Base-by-base conservation (phyloP, 2,797 vertebrate species). In the Vipera ursinii region DNA sequence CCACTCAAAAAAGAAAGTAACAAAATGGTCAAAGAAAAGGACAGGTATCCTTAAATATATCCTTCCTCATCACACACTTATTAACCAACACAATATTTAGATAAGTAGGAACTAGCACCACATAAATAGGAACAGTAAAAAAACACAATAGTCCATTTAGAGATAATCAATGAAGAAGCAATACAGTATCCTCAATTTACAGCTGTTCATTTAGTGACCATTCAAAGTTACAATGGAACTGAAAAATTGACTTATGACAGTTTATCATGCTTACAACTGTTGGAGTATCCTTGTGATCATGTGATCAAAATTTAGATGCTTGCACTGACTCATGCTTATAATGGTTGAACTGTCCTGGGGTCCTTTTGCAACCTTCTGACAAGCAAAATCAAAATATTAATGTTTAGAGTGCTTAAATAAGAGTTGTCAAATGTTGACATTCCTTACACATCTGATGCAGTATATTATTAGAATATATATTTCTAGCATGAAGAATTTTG, bases 401-500 rank as follows among this genome's bases (percentile, higher is more conserved):
- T 53, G 8, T 89, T 94, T 90, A 38, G 89, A 91, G 28, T 53
- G 88, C 59, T 94, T 92, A 93, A 12, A 20, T 90, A 90, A 48
- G 61, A 3, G 3, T 9, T 78, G 91, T 91, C 73, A 92, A 65
- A 73, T 78, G 91, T 32, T 15, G 86, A 22, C 91, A 6, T 6
- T 24, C 95, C 88, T 88, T 14, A 92, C 93, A 91, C 56, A 93
- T 91, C 92, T 94, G 7, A 32, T 88, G 22, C 86, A 90, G 0
- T 26, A 94, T 15, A 63, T 95, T 94, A 17, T 17, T 94, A 91
- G 94, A 89, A 3, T 90, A 85, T 73, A 15, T 93, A 90, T 89
- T 90, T 93, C 32, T 89, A 87, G 92, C 88, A 10, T 65, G 10
- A 17, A 5, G 69, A 12, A 5, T 95, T 92, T 65, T 78, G 44